Evolutionary conservation across 2,113 vertebrate species (phyloP).

Genomic region (Pluvialis apricaria): DNA sequence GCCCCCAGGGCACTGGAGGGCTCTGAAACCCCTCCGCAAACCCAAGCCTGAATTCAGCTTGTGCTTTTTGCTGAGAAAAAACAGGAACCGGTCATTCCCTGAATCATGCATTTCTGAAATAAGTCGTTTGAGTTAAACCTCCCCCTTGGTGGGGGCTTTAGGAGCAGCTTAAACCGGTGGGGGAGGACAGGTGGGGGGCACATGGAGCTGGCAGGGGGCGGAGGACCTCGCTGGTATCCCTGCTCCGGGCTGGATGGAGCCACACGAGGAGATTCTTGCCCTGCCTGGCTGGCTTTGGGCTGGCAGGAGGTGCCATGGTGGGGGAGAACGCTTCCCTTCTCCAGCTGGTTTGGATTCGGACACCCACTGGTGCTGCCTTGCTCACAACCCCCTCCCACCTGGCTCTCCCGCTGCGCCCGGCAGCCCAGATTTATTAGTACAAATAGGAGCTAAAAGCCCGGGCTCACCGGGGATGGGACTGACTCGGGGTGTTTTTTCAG

Average conservation of each 20-base stretch:
- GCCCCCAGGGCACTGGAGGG: fast-evolving
- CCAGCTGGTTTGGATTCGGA: neutral
- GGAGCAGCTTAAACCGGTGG: neutral
- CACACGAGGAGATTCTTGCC: neutral
- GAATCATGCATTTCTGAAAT: neutral
- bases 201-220: neutral
- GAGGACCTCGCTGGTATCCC: fast-evolving
- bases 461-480: neutral
- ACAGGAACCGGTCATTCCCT: neutral
- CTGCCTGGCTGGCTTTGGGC: neutral
- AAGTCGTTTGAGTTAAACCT: neutral
- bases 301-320: neutral
- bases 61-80: neutral
- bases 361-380: neutral
- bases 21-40: neutral
- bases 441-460: neutral
- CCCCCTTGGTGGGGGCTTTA: neutral
- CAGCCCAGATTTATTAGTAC: neutral
- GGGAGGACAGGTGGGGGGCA: neutral
- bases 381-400: neutral
- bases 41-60: neutral
- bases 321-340: neutral
- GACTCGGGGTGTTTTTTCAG: neutral
- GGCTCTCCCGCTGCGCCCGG: neutral
- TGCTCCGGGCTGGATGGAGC: neutral